Conservation (phyloP, 2,113 vertebrate species). For the Ciconia stormi region DNA sequence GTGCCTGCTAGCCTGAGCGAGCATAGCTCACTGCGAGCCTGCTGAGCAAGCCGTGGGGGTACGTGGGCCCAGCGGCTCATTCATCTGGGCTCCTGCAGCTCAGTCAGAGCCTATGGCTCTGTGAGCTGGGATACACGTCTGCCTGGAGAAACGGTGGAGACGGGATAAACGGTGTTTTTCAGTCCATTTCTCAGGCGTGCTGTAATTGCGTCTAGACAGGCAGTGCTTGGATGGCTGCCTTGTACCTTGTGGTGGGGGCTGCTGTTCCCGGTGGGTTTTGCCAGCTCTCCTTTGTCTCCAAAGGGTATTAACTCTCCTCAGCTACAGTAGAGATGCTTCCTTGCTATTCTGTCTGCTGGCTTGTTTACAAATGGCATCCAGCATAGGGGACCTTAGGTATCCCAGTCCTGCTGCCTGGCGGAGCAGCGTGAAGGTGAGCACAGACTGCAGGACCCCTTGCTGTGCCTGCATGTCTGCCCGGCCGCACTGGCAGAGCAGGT, state of each 20-base stretch:
- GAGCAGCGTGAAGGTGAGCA: neutral
- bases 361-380: neutral
- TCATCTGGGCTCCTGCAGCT: neutral
- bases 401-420: neutral
- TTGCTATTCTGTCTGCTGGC: neutral
- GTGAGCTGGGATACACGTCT: neutral
- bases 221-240: slow-evolving; percentile 4
- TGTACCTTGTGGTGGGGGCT: neutral
- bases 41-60: neutral
- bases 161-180: neutral
- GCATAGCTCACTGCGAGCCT: fast-evolving
- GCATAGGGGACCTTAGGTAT: neutral
- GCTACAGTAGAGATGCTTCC: neutral
- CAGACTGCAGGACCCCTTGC: neutral
- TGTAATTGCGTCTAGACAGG: slow-evolving; percentile 24
- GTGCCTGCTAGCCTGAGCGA: neutral
- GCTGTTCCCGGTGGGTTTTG: neutral
- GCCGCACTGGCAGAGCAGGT: neutral
- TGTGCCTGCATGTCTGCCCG: neutral
- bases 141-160: neutral
- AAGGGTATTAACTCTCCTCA: neutral
- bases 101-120: neutral
- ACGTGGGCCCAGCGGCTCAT: neutral
- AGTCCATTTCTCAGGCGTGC: slow-evolving; percentile 11
- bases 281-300: neutral